Evolutionary conservation across 2,888 invertebrate genomes (phyloP).

Genomic region (Melieria crassipennis): DNA sequence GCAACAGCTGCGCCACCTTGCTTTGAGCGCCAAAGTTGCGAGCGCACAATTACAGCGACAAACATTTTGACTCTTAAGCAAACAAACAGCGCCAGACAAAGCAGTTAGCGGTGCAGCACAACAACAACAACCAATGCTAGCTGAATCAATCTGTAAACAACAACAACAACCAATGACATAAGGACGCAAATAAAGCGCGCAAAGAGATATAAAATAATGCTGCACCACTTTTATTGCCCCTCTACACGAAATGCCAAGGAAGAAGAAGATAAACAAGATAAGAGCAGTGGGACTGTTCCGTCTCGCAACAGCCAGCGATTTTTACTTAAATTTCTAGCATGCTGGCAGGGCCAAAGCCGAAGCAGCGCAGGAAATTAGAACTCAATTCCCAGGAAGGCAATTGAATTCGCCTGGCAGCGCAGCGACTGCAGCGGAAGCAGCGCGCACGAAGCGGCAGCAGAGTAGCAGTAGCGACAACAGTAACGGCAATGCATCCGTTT

Average conservation of each 20-base stretch:
- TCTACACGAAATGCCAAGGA: too few species aligned
- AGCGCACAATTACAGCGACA: constrained; percentile 14
- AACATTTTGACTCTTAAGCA: constrained; percentile 16
- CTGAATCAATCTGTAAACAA: background rate
- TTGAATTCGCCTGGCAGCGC: constrained; percentile 5
- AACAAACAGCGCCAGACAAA: background rate
- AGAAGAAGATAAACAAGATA: too few species aligned
- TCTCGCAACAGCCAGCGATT: background rate
- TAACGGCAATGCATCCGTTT: background rate
- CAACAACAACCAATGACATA: too few species aligned
- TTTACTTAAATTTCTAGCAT: background rate
- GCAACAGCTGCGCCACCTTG: too few species aligned
- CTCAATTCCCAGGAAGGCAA: constrained; percentile 26
- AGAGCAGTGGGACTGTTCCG: too few species aligned
- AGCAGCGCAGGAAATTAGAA: constrained; percentile 19
- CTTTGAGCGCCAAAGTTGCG: background rate
- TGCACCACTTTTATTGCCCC: too few species aligned
- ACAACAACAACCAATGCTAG: background rate
- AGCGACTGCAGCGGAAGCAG: background rate
- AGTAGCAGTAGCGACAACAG: constrained; percentile 5
- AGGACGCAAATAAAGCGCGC: too few species aligned
- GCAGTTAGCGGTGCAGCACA: background rate
- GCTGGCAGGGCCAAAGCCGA: too few species aligned
- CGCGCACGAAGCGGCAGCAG: background rate
- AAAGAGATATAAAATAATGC: too few species aligned